Conservation (phyloP, 2,888 invertebrate species). For the Nemotelus pantherinus region DNA sequence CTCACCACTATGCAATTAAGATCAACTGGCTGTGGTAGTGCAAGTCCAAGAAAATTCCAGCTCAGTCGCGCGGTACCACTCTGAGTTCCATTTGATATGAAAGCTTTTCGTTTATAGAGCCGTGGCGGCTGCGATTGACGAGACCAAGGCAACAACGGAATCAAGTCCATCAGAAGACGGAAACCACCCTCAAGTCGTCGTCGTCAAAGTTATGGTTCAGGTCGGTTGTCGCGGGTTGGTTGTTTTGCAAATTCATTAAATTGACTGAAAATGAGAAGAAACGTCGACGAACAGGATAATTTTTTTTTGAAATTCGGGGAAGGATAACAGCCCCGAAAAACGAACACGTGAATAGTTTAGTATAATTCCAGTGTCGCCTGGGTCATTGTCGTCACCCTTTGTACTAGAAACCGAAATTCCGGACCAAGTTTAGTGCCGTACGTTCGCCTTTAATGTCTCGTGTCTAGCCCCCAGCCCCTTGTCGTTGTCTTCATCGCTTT, state of each 20-base stretch:
- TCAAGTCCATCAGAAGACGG: conserved; percentile 34
- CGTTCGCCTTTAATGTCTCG: conserved; percentile 4
- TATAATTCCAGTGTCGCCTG: neutral
- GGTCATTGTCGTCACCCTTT: conserved; percentile 8
- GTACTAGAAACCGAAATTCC: conserved; percentile 14
- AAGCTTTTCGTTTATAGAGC: conserved; percentile 17
- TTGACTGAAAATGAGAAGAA: neutral
- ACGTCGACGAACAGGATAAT: neutral
- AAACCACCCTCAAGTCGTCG: conserved; percentile 59
- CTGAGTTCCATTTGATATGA: neutral
- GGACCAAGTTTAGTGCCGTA: conserved; percentile 49
- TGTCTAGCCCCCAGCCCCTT: conserved; percentile 11
- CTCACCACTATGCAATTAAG: conserved; percentile 26
- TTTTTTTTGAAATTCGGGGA: neutral
- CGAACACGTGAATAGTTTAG: conserved; percentile 38
- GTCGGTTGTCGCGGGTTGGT: conserved; percentile 63
- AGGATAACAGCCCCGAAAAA: neutral
- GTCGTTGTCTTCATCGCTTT: too few species aligned
- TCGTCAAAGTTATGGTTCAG: conserved; percentile 43
- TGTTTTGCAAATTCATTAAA: conserved; percentile 43
- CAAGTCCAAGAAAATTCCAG: conserved; percentile 12
- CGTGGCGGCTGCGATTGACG: neutral
- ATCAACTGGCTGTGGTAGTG: neutral
- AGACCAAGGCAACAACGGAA: neutral
- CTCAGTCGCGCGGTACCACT: neutral